Evolutionary conservation across 2,888 invertebrate genomes (phyloP), one percentile per base, ranked within the genome.

Genomic region (Harpalus rubripes): DNA sequence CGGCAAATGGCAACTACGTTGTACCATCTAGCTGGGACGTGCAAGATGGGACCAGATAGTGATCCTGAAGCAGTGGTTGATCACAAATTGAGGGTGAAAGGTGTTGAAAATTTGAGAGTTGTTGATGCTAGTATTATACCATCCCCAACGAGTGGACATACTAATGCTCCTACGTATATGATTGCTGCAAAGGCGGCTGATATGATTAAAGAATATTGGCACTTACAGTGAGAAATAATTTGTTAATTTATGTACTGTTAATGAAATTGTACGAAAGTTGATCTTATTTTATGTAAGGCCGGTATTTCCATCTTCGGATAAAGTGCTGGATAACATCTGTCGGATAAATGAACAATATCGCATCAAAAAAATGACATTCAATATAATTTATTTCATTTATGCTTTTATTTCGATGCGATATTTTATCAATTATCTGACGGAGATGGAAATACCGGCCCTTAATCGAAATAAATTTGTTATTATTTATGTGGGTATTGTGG

Each of bases 121-220:
- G 93, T 92, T 0, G 94, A 95, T 88, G 93, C 94, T 4, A 94
- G 95, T 86, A 90, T 95, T 58, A 93, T 93, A 87, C 94, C 94
- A 0, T 89, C n/a, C 52, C 56, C 58, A 56, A 7, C 52, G 6
- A 10, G 18, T 12, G 95, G 95, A 22, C 96, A 96, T 89, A 96
- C 96, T 0, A 96, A 96, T 88, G 95, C 95, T 0, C 95, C 96
- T 0, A 93, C 93, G 0, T 95, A 94, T 86, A 96, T 96, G 96
- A 95, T 96, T 87, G 96, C 95, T 2, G 96, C 96, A 90, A 96
- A 96, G 89, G 95, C 94, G 7, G 92, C 95, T 0, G 95, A 96
- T 88, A 92, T 95, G 91, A 95, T 95, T 72, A 95, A 95, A 90
- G 89, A 93, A 88, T 91, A 91, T 86, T 92, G 92, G 92, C 44